phyloP scores from a whole-genome alignment of 2,113 vertebrate species.

The Barnardius zonarius region DNA sequence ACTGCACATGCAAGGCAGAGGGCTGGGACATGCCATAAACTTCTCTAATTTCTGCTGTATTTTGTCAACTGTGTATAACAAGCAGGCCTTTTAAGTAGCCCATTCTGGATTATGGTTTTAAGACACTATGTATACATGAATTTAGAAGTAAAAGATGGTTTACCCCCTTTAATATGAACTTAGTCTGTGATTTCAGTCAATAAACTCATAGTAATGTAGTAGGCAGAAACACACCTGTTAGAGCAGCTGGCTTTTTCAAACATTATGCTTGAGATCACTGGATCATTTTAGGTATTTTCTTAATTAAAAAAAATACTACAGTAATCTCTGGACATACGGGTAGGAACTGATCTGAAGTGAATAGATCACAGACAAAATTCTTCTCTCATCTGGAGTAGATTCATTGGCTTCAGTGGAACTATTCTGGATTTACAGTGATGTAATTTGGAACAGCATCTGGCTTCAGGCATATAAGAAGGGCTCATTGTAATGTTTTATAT shows the following conservation, averaged over 20 bases:
- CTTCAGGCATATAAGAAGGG: background rate
- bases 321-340: background rate
- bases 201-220: background rate
- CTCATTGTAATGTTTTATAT: conserved; percentile 25
- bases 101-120: background rate
- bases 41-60: background rate
- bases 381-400: conserved; percentile 59
- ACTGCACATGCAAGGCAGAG: background rate
- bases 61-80: background rate
- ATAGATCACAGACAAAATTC: conserved; percentile 47
- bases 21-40: background rate
- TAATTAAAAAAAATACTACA: background rate
- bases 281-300: background rate
- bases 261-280: background rate
- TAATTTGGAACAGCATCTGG: conserved; percentile 57
- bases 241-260: background rate
- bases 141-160: background rate
- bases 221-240: background rate
- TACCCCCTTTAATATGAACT: background rate
- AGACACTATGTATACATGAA: background rate
- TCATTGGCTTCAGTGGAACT: conserved; percentile 38
- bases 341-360: conserved; percentile 6
- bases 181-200: background rate
- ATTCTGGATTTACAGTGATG: conserved; percentile 59
- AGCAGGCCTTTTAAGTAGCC: background rate